Evolutionary conservation across 2,888 invertebrate species (phyloP), one percentile per base, ranked within the genome.

Genomic region (Argyresthia goedartella): DNA sequence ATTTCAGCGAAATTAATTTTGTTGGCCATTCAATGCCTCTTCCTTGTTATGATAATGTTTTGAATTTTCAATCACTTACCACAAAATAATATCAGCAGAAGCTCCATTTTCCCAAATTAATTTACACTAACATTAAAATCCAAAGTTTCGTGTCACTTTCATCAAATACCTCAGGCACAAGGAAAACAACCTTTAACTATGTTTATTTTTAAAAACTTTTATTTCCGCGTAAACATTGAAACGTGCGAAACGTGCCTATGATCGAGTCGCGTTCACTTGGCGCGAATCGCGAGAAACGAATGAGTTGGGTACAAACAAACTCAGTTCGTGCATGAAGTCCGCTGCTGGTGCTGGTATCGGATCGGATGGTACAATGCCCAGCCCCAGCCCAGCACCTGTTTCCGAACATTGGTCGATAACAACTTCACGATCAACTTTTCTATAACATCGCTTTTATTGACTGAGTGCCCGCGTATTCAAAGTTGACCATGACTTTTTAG

Each of bases 221-320:
- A 36, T 49, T 50, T 45, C 52, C 55, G 56, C 50, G 58, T 52
- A 53, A 39, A 54, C 42, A 11, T 10, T 33, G 34, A 49, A 44
- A 55, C 33, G 55, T 42, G 53, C 53, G n/a, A n/a, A n/a, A n/a
- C n/a, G n/a, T n/a, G 56, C 61, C 60, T 56, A 57, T 56, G 63
- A 63, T 67, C 66, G 66, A 61, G 64, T 72, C 80, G 79, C 81
- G 72, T 77, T 73, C 68, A 70, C 73, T 69, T 66, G 61, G 65
- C 75, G 74, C 79, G 81, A 69, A 67, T 69, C 76, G 69, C 76
- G 74, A 65, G 70, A 71, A 69, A 13, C 48, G 67, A 81, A 73
- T 80, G 74, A 68, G 59, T 61, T 58, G 47, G 49, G 50, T 61
- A 56, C 57, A 61, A 57, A 59, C 46, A 2, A 4, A 46, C 9